Percentiles rank a stretch among this genome's conserved stretches.
phyloP scores from a whole-genome alignment of 1,140 invertebrate genomes.

The Ruditapes philippinarum region DNA sequence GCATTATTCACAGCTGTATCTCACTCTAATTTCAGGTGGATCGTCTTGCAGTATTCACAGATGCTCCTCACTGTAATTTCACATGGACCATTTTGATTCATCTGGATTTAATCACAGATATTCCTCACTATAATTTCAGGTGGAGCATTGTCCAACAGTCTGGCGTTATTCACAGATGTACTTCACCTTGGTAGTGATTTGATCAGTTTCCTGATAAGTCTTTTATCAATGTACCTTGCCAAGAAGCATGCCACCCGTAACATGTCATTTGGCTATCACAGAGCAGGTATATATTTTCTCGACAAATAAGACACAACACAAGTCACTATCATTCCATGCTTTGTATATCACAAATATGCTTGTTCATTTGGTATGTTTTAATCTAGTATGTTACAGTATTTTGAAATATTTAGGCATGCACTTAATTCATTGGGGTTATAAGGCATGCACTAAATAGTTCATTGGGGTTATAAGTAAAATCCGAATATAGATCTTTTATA shows the following conservation, averaged over 20 bases:
- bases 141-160: constrained; percentile 95
- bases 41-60: constrained; percentile 98
- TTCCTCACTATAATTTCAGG: constrained; percentile 93
- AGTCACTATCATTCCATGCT: too few relatives aligned
- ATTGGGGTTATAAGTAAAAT: too few relatives aligned
- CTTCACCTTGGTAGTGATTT: constrained; percentile 98
- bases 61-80: constrained; percentile 93
- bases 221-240: constrained; percentile 97
- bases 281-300: too few relatives aligned
- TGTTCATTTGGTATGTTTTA: too few relatives aligned
- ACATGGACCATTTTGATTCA: constrained; percentile 97
- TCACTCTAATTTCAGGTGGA: constrained; percentile 93
- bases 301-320: too few relatives aligned
- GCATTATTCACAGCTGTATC: constrained; percentile 99
- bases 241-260: constrained; percentile 94
- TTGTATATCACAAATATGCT: too few relatives aligned
- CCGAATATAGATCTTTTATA: too few relatives aligned
- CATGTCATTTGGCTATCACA: constrained; percentile 95
- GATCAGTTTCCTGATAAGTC: constrained; percentile 98
- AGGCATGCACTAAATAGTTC: too few relatives aligned
- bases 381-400: too few relatives aligned
- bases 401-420: too few relatives aligned
- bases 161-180: constrained; percentile 99
- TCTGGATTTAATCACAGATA: constrained; percentile 98
- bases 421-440: too few relatives aligned